phyloP scores from a whole-genome alignment of 2,888 invertebrate genomes.

The Empis livida region DNA sequence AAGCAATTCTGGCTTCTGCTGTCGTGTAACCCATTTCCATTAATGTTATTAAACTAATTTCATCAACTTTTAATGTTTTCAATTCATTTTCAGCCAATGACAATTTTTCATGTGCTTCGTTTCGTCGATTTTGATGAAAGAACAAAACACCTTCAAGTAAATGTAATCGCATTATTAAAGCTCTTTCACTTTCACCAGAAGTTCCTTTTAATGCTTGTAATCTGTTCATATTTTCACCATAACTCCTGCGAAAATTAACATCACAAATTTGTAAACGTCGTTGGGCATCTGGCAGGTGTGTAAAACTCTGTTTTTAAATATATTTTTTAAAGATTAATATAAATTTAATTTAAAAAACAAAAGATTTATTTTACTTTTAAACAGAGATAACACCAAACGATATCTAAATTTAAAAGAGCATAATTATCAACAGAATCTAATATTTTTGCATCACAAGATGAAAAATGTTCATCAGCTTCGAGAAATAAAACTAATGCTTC shows the following conservation, averaged over 20 bases:
- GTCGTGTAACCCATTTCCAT: slow-evolving; percentile 52
- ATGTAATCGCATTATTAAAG: slow-evolving; percentile 63
- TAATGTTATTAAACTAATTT: slow-evolving; percentile 38
- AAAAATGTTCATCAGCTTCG: slow-evolving; percentile 63
- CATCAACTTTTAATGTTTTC: slow-evolving; percentile 47
- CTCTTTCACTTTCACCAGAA: slow-evolving; percentile 49
- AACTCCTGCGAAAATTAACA: slow-evolving; percentile 47
- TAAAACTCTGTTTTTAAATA: slow-evolving; percentile 39
- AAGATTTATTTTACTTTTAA: slow-evolving; percentile 36
- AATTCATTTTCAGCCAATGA: slow-evolving; percentile 51
- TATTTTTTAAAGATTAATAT: not conserved
- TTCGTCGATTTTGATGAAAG: slow-evolving; percentile 60
- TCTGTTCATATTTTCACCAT: slow-evolving; percentile 52
- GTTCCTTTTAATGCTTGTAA: slow-evolving; percentile 45
- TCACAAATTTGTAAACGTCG: slow-evolving; percentile 54
- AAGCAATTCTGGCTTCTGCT: slow-evolving; percentile 54
- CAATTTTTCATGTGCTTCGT: slow-evolving; percentile 47
- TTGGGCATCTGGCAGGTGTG: slow-evolving; percentile 60
- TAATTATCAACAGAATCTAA: slow-evolving; percentile 68
- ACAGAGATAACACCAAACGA: slow-evolving; percentile 80
- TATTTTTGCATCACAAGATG: slow-evolving; percentile 32
- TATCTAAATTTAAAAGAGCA: slow-evolving; percentile 69
- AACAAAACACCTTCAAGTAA: slow-evolving; percentile 66
- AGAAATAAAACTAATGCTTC: slow-evolving; percentile 59
- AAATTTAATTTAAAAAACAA: not conserved